Conservation (phyloP, 2,797 vertebrate species). For the Fistularia commersonii region DNA sequence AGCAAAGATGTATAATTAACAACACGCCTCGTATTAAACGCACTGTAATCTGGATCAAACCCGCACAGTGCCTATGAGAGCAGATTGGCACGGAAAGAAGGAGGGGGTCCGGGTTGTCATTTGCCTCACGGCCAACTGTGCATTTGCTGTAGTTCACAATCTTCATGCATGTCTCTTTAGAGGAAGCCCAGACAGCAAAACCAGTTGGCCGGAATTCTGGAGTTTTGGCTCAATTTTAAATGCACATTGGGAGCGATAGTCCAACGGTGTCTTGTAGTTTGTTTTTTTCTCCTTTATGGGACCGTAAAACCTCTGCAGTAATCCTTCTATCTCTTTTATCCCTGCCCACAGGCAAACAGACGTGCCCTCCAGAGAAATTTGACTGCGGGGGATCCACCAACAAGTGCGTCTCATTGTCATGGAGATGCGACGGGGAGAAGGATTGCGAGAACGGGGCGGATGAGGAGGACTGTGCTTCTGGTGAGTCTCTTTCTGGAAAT, state of each 20-base stretch:
- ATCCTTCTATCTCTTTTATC: constrained; percentile 43
- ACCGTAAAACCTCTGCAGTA: constrained; percentile 31
- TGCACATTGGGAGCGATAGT: constrained; percentile 24
- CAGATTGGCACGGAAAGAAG: constrained; percentile 59
- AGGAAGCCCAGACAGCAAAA: constrained; percentile 8
- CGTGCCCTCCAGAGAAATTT: constrained; percentile 92
- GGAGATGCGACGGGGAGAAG: constrained; percentile 93
- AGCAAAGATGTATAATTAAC: constrained; percentile 68
- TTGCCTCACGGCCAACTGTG: constrained; percentile 40
- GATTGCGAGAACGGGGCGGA: constrained; percentile 92
- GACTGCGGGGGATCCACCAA: constrained; percentile 90
- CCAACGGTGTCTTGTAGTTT: constrained; percentile 5
- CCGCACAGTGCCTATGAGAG: constrained; percentile 52
- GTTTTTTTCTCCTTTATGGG: constrained; percentile 24
- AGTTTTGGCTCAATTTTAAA: constrained; percentile 34
- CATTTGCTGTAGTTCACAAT: constrained; percentile 37
- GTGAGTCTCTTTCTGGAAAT: constrained; percentile 71
- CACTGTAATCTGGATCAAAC: constrained; percentile 63
- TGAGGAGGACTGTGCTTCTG: constrained; percentile 86
- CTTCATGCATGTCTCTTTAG: constrained; percentile 25
- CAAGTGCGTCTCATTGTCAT: constrained; percentile 91
- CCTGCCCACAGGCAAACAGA: constrained; percentile 81
- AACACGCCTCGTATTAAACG: constrained; percentile 50
- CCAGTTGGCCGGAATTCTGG: constrained; percentile 35
- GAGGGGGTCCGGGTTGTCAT: constrained; percentile 11